Base-by-base conservation (phyloP, 1,140 invertebrate species). In the Caenorhabditis latens region DNA sequence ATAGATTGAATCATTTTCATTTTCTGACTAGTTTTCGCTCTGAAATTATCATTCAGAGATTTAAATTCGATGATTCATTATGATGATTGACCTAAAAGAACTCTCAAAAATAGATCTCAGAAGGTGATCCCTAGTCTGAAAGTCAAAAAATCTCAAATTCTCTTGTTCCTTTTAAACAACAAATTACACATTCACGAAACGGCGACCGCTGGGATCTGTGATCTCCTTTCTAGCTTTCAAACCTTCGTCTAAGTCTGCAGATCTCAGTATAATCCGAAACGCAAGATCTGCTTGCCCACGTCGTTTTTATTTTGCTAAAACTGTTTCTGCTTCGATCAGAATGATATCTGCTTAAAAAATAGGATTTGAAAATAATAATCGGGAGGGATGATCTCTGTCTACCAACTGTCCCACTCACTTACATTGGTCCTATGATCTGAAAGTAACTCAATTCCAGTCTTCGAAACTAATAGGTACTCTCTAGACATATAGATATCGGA, bases 401-500 rank as follows among this genome's bases (percentile, higher is more conserved):
- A 32, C 32, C 32, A 32, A 1, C 32, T 32, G 32, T 32, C 32
- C 32, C 32, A 32, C 32, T 32, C 50, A 50, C 50, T 50, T 11
- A 11, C 14, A 0, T 11, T 11, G 8, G 50, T 50, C 50, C 50
- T 2, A 58, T 58, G n/a, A 58, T 58, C 19, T 32, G 32, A 32
- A 32, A 32, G 32, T 32, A 32, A 32, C 32, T 32, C 32, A 32
- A 32, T 32, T 32, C 32, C 32, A 32, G n/a, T n/a, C 1, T 19
- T 58, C 16, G n/a, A 58, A 58, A n/a, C 57, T 9, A 65, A 65
- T 65, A 65, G 32, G 16, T 65, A 40, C 8, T 2, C n/a, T 61
- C 57, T 65, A 42, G 61, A 42, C 61, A 65, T 14, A 9, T 40
- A 9, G 61, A 65, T 42, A 65, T 65, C 61, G 61, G 61, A 65